Conservation (phyloP, 2,113 vertebrate genomes). For the Tursiops truncatus region DNA sequence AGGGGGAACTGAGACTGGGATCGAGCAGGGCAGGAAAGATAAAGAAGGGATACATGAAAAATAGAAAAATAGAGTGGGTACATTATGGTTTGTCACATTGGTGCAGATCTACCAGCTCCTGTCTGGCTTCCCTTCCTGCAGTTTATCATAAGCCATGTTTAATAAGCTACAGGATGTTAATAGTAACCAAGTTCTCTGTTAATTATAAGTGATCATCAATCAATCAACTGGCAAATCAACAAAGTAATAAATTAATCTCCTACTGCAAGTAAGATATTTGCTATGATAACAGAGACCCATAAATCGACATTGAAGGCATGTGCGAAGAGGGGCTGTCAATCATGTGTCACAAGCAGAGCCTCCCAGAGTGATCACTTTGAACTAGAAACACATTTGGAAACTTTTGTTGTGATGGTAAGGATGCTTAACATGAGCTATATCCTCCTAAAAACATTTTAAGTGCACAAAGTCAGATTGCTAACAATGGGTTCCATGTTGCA, state of each 20-base stretch:
- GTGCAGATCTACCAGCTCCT: neutral
- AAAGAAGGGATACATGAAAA: neutral
- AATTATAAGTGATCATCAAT: neutral
- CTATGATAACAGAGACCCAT: neutral
- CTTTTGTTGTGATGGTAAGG: neutral
- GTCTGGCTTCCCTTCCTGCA: neutral
- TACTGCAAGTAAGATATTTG: neutral
- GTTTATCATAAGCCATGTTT: neutral
- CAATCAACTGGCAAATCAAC: neutral
- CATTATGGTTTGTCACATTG: neutral
- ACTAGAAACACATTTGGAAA: neutral
- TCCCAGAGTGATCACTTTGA: neutral
- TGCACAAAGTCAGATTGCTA: neutral
- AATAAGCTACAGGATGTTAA: neutral
- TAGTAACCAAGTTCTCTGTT: neutral
- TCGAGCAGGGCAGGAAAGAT: neutral
- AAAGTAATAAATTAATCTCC: neutral
- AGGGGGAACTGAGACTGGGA: neutral
- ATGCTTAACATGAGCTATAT: neutral
- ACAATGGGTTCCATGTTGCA: neutral
- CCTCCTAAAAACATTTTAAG: neutral
- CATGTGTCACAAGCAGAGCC: neutral
- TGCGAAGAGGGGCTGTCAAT: neutral
- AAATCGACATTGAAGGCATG: neutral
- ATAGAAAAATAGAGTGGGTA: neutral